Percentiles rank a stretch among this genome's conserved stretches.
phyloP scores from a whole-genome alignment of 1,140 invertebrate species.

The Leptinotarsa undecemlineata region DNA sequence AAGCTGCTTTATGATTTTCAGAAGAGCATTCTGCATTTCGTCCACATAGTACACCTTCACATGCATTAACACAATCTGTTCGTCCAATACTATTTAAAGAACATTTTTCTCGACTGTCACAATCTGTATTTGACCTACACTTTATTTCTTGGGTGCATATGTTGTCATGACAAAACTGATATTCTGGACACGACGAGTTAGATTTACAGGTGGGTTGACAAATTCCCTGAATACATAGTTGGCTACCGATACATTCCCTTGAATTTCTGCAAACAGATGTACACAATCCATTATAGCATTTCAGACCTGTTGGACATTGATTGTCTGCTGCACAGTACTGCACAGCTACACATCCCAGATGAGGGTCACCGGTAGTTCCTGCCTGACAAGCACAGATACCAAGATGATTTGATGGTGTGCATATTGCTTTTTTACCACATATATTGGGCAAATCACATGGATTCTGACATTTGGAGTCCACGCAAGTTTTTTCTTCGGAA shows the following conservation, averaged over 20 bases:
- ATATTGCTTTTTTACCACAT: slow-evolving; percentile 79
- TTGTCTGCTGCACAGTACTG: slow-evolving; percentile 77
- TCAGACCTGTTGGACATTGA: slow-evolving; percentile 79
- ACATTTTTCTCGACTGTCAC: slow-evolving; percentile 70
- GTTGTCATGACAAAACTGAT: slow-evolving; percentile 79
- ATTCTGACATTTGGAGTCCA: slow-evolving; percentile 78
- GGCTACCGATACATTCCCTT: slow-evolving; percentile 79
- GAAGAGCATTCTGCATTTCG: slow-evolving; percentile 77
- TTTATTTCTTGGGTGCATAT: slow-evolving; percentile 80
- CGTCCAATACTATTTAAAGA: slow-evolving; percentile 68
- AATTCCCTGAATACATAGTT: slow-evolving; percentile 77
- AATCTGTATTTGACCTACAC: slow-evolving; percentile 72
- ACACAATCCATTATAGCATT: slow-evolving; percentile 81
- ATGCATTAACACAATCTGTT: slow-evolving; percentile 72
- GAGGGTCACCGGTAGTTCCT: slow-evolving; percentile 83
- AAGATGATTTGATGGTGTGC: slow-evolving; percentile 71
- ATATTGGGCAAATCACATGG: slow-evolving; percentile 78
- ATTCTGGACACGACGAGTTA: slow-evolving; percentile 78
- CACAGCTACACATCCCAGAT: slow-evolving; percentile 76
- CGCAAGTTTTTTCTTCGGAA: slow-evolving; percentile 68
- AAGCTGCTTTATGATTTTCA: slow-evolving; percentile 71
- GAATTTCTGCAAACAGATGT: slow-evolving; percentile 73
- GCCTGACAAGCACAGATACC: slow-evolving; percentile 78
- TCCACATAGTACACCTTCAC: slow-evolving; percentile 75
- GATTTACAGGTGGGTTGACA: slow-evolving; percentile 79